These are phyloP conservation scores for Aphyosemion australe DNA, from an alignment of 2,113 vertebrate species.

Conservation along the genomic window DNA sequence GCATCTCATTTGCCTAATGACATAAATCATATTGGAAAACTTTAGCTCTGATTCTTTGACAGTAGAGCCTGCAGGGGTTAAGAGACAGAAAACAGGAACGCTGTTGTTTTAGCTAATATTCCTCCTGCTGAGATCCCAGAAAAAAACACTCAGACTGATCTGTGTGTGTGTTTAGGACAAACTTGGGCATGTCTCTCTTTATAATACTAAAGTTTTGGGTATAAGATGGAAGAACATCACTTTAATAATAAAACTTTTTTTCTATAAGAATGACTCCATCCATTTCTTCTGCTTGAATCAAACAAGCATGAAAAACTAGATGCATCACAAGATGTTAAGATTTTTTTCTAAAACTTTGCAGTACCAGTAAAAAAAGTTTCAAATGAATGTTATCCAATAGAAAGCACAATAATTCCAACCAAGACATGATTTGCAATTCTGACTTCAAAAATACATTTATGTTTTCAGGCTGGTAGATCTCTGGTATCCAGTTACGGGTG, in stretches of 20 bases:
- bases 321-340: no score
- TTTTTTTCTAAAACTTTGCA: no score
- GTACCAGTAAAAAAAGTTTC: no score
- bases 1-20: slow-evolving; percentile 81
- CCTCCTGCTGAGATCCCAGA: slow-evolving; percentile 63
- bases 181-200: slow-evolving; percentile 33
- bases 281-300: no score
- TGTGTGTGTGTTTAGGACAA: slow-evolving; percentile 33
- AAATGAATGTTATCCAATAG: no score
- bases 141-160: slow-evolving; percentile 67
- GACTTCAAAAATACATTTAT: no score
- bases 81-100: slow-evolving; percentile 55
- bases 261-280: no score
- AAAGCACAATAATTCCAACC: no score
- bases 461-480: no score
- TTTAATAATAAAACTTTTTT: background rate
- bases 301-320: no score
- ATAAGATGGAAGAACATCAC: slow-evolving; percentile 1
- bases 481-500: no score
- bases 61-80: slow-evolving; percentile 49
- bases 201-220: slow-evolving; percentile 25
- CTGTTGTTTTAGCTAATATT: slow-evolving; percentile 66
- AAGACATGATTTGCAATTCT: no score
- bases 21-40: slow-evolving; percentile 79
- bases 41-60: slow-evolving; percentile 71